Conservation (phyloP, 2,113 vertebrate species). For the Stomatorhinus ivindoensis region DNA sequence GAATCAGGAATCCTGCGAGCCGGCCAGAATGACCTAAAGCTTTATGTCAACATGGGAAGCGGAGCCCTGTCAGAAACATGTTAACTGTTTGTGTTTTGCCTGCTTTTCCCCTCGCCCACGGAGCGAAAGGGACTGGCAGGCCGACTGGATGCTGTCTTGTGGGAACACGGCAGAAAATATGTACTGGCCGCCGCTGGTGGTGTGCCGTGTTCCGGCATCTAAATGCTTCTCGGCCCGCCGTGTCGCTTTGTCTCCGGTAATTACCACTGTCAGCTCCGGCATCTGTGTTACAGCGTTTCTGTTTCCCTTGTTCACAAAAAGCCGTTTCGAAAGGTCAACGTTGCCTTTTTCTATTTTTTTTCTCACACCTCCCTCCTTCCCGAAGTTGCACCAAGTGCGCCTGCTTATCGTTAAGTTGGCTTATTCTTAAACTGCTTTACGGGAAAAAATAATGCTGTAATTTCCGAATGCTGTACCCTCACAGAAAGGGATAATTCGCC, state of each 20-base stretch:
- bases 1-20: not conserved
- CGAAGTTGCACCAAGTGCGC: constrained; percentile 19
- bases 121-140: not conserved
- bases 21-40: not conserved
- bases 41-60: not conserved
- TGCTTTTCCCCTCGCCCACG: not conserved
- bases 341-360: constrained; percentile 8
- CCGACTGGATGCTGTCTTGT: not conserved
- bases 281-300: constrained; percentile 14
- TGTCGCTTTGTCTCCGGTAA: constrained; percentile 28
- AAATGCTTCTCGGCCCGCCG: constrained; percentile 16
- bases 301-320: constrained; percentile 31
- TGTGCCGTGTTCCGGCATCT: not conserved
- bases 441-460: constrained; percentile 8
- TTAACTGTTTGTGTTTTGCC: not conserved
- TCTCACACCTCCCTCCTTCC: not conserved
- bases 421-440: constrained; percentile 29
- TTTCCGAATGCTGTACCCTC: not conserved
- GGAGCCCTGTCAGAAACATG: not conserved
- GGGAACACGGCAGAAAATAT: not conserved
- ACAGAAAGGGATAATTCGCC: not conserved
- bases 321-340: constrained; percentile 21
- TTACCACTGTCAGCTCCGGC: constrained; percentile 23
- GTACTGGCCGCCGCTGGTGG: too few relatives aligned
- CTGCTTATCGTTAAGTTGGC: constrained; percentile 28